Evolutionary conservation across 1,140 invertebrate species (phyloP), one percentile per base, ranked within the genome.

Genomic region (Euschistus heros): DNA sequence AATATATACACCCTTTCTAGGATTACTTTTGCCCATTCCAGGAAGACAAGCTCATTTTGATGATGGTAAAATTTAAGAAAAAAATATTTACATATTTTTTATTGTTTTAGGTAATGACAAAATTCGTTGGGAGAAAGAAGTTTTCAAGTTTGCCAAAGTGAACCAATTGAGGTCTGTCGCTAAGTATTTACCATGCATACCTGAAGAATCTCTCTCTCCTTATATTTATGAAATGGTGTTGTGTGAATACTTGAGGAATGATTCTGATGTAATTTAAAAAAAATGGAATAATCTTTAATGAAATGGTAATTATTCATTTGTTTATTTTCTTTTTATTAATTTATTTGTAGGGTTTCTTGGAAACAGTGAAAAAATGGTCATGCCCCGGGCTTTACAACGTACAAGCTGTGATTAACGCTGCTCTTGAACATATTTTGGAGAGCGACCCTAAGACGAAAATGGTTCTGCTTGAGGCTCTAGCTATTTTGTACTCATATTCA

Each of bases 141-240:
- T 98, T 27, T 86, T 88, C 64, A 92, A 94, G 76, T 99, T 99
- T 80, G 86, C 86, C 13, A 81, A 85, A 70, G 84, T 88, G 5
- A 84, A 90, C 69, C 89, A 95, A 70, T 75, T 98, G 13, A 74
- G 75, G 57, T 84, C 87, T 2, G 84, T 99, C 14, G 91, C 91
- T 71, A 80, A 85, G 0, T 95, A 94, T 76, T 79, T 99, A 54
- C 86, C 87, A 30, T 80, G 84, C 70, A 82, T 80, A 13, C 77
- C 82, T 14, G 80, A 88, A 55, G 81, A 78, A 30, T 84, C 83
- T 64, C 79, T 98, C 15, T 85, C 86, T 74, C 83, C 89, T 0
- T 83, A 91, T 46, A 87, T 95, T 66, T 99, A 99, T 77, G 95
- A 98, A 78, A 89, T 94, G 82, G 91, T 99, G 37, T 79, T 99